These are phyloP conservation scores for Melanophora roralis DNA, from an alignment of 2,888 invertebrate genomes.

Conservation along the genomic window DNA sequence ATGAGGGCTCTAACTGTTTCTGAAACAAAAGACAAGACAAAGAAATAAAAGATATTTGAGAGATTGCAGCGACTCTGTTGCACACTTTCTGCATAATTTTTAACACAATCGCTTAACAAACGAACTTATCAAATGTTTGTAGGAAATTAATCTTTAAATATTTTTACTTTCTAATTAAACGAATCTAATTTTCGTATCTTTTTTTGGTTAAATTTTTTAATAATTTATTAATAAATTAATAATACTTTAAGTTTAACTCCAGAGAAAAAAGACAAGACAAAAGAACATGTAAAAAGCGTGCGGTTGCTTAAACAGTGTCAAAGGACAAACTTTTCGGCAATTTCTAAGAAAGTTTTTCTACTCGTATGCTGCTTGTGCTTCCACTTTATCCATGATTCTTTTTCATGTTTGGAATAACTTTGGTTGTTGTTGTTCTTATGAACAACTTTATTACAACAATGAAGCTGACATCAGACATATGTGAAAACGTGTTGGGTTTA, in stretches of 20 bases:
- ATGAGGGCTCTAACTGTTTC: conserved; percentile 23
- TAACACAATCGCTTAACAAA: no score
- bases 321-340: conserved; percentile 58
- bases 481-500: conserved; percentile 56
- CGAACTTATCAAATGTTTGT: no score
- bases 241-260: no score
- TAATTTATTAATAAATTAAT: no score
- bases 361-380: neutral
- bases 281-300: conserved; percentile 34
- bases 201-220: no score
- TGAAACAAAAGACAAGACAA: neutral
- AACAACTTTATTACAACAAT: conserved; percentile 54
- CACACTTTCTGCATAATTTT: neutral
- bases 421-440: conserved; percentile 9
- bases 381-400: conserved; percentile 2
- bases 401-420: conserved; percentile 2
- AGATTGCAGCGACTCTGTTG: neutral
- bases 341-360: conserved; percentile 49
- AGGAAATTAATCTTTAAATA: no score
- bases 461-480: conserved; percentile 60
- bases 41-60: neutral
- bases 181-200: no score
- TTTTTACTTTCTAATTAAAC: no score
- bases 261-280: conserved; percentile 15
- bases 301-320: conserved; percentile 41